Evolutionary conservation across 2,797 vertebrate genomes (phyloP).

Genomic region (Typhlichthys eigenmanni): DNA sequence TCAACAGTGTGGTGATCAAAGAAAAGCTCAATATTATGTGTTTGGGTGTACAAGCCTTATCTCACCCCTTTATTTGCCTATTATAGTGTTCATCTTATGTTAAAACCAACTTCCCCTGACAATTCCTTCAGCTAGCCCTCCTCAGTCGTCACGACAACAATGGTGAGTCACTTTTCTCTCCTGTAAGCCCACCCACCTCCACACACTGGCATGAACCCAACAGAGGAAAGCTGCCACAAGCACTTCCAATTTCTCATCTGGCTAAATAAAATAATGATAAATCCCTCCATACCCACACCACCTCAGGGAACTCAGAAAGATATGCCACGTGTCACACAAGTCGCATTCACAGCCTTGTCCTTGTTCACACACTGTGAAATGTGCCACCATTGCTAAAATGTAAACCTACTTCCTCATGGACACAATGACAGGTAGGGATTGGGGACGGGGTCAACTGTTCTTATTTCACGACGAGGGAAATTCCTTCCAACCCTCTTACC

Average conservation of each 20-base stretch:
- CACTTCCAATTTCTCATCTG: constrained; percentile 2
- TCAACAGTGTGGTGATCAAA: constrained; percentile 24
- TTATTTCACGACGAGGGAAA: background rate
- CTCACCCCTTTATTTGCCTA: background rate
- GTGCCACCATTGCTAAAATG: background rate
- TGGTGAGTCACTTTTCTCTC: constrained; percentile 51
- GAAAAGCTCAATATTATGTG: constrained; percentile 35
- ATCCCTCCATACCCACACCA: background rate
- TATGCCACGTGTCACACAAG: constrained; percentile 4
- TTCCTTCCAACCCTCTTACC: background rate
- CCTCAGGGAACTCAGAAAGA: too few relatives aligned
- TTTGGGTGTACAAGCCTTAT: background rate
- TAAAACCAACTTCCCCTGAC: background rate
- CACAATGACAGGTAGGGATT: background rate
- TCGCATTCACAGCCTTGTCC: constrained; percentile 7
- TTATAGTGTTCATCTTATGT: background rate
- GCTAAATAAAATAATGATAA: constrained; percentile 17
- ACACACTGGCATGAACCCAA: constrained; percentile 4
- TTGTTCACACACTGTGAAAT: constrained; percentile 1
- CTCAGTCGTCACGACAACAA: constrained; percentile 40
- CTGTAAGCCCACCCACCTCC: constrained; percentile 15
- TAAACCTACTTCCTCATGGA: constrained; percentile 17
- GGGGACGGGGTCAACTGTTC: background rate
- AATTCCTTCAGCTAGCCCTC: constrained; percentile 30
- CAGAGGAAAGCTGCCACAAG: constrained; percentile 8